Evolutionary conservation across 2,797 vertebrate species (phyloP).

Genomic region (Poecilia gillii): DNA sequence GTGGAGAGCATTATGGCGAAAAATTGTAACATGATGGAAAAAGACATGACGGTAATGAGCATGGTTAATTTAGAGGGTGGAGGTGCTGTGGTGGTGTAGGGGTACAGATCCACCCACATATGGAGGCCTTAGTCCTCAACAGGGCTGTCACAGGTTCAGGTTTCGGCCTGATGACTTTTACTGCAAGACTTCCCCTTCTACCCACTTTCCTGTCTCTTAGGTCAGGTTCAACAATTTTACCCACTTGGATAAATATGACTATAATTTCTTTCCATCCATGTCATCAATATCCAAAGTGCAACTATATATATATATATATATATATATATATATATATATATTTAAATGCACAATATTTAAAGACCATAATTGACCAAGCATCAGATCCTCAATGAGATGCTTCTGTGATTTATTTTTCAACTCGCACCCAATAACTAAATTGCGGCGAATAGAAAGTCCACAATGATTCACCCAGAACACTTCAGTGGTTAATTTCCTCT

Average conservation of each 20-base stretch:
- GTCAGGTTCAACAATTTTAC: not conserved
- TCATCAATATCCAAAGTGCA: not conserved
- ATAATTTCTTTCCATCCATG: not conserved
- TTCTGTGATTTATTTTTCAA: conserved; percentile 8
- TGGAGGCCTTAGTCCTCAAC: too few relatives aligned
- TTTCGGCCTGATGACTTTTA: too few relatives aligned
- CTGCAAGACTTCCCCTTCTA: too few relatives aligned
- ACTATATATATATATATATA: not conserved
- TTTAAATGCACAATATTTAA: not conserved
- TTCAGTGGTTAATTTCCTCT: conserved; percentile 9
- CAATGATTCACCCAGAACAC: conserved; percentile 1
- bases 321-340: not conserved
- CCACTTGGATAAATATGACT: not conserved
- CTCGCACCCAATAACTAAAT: not conserved
- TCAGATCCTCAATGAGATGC: not conserved
- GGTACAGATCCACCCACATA: too few relatives aligned
- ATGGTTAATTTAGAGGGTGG: too few relatives aligned
- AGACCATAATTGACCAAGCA: conserved; percentile 3
- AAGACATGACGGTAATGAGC: too few relatives aligned
- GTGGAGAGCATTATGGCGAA: rapidly evolving
- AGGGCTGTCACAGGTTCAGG: too few relatives aligned
- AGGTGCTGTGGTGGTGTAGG: too few relatives aligned
- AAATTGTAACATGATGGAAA: too few relatives aligned
- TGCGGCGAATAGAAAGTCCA: not conserved
- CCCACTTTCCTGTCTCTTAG: not conserved